phyloP scores from a whole-genome alignment of 2,888 invertebrate species.

The Seladonia tumulorum region DNA sequence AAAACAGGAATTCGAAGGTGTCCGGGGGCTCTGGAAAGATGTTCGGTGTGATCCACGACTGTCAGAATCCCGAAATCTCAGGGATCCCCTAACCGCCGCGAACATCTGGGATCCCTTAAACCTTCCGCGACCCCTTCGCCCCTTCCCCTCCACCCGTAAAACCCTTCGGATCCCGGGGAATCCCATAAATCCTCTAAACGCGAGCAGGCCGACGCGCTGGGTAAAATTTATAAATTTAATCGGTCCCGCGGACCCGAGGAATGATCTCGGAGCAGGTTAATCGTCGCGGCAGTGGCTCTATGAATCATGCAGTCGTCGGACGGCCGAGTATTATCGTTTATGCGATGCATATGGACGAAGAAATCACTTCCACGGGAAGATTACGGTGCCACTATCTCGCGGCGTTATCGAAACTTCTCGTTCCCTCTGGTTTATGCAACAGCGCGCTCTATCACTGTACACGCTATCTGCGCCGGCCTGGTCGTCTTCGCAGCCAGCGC shows the following conservation, averaged over 20 bases:
- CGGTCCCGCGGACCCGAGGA: too few species aligned
- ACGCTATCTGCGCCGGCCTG: slow-evolving; percentile 65
- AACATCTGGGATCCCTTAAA: slow-evolving; percentile 12
- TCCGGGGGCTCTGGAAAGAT: not conserved
- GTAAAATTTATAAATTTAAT: slow-evolving; percentile 1
- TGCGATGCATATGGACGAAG: slow-evolving; percentile 20
- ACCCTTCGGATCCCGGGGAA: not conserved
- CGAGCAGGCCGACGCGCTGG: not conserved
- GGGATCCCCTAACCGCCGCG: not conserved
- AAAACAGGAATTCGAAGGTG: not conserved
- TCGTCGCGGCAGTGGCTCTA: not conserved
- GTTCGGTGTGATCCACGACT: not conserved
- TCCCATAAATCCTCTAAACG: not conserved
- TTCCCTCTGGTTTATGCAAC: slow-evolving; percentile 71
- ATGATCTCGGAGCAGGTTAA: not conserved
- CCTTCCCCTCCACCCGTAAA: not conserved
- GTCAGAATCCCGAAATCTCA: not conserved
- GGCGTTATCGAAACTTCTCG: slow-evolving; percentile 69
- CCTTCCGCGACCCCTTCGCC: slow-evolving; percentile 1
- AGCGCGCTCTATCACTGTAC: slow-evolving; percentile 62
- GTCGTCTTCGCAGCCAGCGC: slow-evolving; percentile 61
- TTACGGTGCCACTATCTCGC: slow-evolving; percentile 64
- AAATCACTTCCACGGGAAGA: slow-evolving; percentile 51
- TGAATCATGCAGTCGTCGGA: not conserved
- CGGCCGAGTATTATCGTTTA: not conserved